Percentiles rank a stretch among this genome's conserved stretches.
phyloP scores from a whole-genome alignment of 2,113 vertebrate genomes.

The Acrocephalus arundinaceus region DNA sequence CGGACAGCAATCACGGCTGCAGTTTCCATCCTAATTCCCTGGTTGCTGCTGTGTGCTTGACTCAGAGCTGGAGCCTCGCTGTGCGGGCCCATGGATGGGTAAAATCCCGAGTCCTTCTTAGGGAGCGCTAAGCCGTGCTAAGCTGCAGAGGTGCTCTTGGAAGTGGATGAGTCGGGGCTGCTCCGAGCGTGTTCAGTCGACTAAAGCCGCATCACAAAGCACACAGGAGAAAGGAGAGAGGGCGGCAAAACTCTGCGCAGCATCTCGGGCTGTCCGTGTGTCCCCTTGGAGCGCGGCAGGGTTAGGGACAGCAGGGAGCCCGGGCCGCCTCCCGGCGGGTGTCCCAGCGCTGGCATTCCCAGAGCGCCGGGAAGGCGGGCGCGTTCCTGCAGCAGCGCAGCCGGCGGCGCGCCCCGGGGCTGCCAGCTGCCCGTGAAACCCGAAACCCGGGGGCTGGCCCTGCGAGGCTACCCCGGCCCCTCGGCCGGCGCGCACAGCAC shows the following conservation, averaged over 20 bases:
- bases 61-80: not conserved
- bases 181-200: rapidly evolving
- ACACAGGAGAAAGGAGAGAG: not conserved
- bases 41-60: rapidly evolving
- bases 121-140: rapidly evolving
- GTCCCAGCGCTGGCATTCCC: not conserved
- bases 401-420: not conserved
- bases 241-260: not conserved
- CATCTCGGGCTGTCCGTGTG: not conserved
- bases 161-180: not conserved
- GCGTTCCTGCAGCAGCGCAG: not conserved
- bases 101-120: not conserved
- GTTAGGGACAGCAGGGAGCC: not conserved
- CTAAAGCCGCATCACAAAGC: not conserved
- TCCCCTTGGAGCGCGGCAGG: not conserved
- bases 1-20: not conserved
- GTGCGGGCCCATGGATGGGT: rapidly evolving
- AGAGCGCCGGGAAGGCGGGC: not conserved
- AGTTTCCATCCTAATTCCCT: not conserved
- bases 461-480: not conserved
- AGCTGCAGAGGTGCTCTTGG: not conserved
- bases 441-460: conserved; percentile 46
- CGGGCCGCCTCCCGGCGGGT: not conserved
- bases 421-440: conserved; percentile 49
- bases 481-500: not conserved